Percentiles rank a stretch among this genome's conserved stretches.
These are phyloP conservation scores for Diarsia mendica DNA, from an alignment of 2,888 invertebrate species.

Conservation along the genomic window DNA sequence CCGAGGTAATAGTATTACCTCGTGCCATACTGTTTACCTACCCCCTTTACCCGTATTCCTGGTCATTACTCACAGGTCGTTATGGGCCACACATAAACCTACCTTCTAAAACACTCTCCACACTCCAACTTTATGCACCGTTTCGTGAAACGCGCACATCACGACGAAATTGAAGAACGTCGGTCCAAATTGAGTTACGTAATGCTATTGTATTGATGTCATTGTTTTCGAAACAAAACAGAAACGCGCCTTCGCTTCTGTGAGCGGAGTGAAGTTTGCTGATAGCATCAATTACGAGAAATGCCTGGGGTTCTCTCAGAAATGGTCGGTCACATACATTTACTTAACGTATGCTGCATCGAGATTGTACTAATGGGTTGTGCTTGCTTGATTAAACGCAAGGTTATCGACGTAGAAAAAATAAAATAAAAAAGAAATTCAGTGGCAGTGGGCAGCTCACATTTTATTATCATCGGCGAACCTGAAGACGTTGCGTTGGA, in stretches of 20 bases:
- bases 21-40: conserved; percentile 17
- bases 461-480: no score
- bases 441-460: no score
- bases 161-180: conserved; percentile 3
- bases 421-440: no score
- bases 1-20: not conserved
- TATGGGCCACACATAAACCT: conserved; percentile 14
- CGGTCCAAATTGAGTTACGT: conserved; percentile 5
- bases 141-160: conserved; percentile 2
- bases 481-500: no score
- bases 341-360: not conserved
- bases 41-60: conserved; percentile 23
- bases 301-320: no score
- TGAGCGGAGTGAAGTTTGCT: not conserved
- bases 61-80: conserved; percentile 35
- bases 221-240: conserved; percentile 21
- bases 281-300: not conserved
- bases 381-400: not conserved
- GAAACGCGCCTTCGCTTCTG: conserved; percentile 7
- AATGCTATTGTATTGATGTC: not conserved
- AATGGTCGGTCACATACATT: not conserved
- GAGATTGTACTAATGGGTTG: not conserved
- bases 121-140: not conserved
- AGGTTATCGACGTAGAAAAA: no score
- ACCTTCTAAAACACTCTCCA: conserved; percentile 14